Evolutionary conservation across 2,888 invertebrate genomes (phyloP).

Genomic region (Biston stratarius): DNA sequence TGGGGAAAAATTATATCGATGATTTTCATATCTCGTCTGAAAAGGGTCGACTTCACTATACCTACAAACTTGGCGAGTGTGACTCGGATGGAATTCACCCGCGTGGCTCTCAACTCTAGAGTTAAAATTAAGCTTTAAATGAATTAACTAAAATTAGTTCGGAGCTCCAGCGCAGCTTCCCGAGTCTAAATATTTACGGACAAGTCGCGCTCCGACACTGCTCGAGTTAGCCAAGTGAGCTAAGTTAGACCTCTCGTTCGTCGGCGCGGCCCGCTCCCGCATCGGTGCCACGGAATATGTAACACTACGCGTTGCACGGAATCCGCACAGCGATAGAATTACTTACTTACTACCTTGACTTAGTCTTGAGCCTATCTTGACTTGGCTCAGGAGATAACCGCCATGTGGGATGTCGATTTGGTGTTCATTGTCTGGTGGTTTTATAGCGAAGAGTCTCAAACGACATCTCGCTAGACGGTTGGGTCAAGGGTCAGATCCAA

Average conservation of each 20-base stretch:
- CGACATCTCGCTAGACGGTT: too few species aligned
- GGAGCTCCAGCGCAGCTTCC: slow-evolving; percentile 12
- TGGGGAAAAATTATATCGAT: not conserved
- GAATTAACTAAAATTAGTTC: slow-evolving; percentile 22
- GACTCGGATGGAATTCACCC: not conserved
- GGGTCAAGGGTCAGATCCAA: too few species aligned
- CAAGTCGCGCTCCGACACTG: slow-evolving; percentile 20
- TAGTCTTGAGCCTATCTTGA: too few species aligned
- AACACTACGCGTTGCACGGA: slow-evolving; percentile 41
- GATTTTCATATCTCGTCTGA: not conserved
- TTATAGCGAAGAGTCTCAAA: too few species aligned
- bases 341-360: not conserved
- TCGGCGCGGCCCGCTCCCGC: slow-evolving; percentile 5
- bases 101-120: not conserved
- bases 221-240: slow-evolving; percentile 19
- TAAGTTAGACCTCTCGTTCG: slow-evolving; percentile 13
- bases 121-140: slow-evolving; percentile 8
- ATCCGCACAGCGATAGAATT: slow-evolving; percentile 40
- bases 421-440: too few species aligned
- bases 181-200: slow-evolving; percentile 26
- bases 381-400: too few species aligned
- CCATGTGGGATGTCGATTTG: too few species aligned
- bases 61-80: not conserved
- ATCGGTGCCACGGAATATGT: not conserved
- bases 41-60: too few species aligned